phyloP scores from a whole-genome alignment of 2,888 invertebrate species.

The Bugula neritina region DNA sequence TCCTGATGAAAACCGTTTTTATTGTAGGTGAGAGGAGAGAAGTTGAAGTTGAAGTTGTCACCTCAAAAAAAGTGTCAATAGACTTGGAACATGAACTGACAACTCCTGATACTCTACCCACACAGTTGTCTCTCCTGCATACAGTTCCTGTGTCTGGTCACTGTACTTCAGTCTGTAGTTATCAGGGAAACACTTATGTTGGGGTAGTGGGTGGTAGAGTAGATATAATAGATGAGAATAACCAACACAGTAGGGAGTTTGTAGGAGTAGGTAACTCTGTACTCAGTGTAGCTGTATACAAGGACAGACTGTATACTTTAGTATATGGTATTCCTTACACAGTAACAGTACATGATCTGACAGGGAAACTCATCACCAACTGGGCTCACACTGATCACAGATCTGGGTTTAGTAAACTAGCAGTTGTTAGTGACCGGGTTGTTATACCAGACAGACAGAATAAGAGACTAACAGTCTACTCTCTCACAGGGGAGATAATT shows the following conservation, averaged over 20 bases:
- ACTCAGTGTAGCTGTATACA: neutral
- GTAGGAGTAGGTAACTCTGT: neutral
- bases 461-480: conserved; percentile 15
- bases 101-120: neutral
- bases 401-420: neutral
- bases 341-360: neutral
- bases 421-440: neutral
- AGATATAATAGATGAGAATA: neutral
- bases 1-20: too few species aligned
- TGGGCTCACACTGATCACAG: neutral
- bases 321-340: conserved; percentile 9
- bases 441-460: conserved; percentile 14
- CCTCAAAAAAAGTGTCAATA: neutral
- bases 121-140: neutral
- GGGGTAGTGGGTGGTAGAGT: neutral
- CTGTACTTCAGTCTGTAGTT: neutral
- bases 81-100: neutral
- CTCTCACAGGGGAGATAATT: neutral
- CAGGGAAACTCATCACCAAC: neutral
- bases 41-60: neutral
- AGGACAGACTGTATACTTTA: conserved; percentile 6
- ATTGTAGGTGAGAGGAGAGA: neutral
- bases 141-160: neutral
- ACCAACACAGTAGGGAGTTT: neutral
- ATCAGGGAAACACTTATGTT: conserved; percentile 20